A percentile compares a stretch with the other conserved stretches of the same genome.
phyloP scores from a whole-genome alignment of 2,113 vertebrate species.

The Engystomops pustulosus region DNA sequence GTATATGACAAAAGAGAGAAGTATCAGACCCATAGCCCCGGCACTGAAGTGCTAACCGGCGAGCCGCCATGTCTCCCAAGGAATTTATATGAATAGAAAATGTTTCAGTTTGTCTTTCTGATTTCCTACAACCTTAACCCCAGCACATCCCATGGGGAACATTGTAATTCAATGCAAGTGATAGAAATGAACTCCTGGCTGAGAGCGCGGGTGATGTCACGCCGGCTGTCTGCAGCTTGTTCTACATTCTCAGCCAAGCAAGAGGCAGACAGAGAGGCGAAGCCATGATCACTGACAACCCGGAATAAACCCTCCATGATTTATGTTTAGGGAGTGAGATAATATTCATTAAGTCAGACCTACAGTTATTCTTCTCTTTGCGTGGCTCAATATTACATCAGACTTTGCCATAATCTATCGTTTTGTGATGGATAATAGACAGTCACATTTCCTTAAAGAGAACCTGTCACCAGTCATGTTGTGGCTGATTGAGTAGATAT shows the following conservation, averaged over 20 bases:
- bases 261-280: constrained; percentile 45
- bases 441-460: neutral
- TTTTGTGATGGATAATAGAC: neutral
- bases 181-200: neutral
- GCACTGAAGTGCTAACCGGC: neutral
- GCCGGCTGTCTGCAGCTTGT: constrained; percentile 34
- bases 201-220: constrained; percentile 34
- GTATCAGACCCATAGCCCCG: neutral
- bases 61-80: constrained; percentile 4
- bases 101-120: constrained; percentile 18
- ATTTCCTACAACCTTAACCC: constrained; percentile 36
- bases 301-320: constrained; percentile 66
- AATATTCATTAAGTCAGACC: neutral
- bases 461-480: too few species aligned
- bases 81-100: constrained; percentile 1
- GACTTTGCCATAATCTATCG: constrained; percentile 10
- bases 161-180: constrained; percentile 47
- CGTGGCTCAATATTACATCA: neutral
- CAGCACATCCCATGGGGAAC: constrained; percentile 21
- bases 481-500: too few species aligned
- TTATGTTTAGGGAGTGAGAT: constrained; percentile 53
- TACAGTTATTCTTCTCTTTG: neutral
- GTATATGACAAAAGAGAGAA: neutral
- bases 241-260: constrained; percentile 61
- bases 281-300: constrained; percentile 1